Evolutionary conservation across 2,797 vertebrate genomes (phyloP).

Genomic region (Eleutherodactylus coqui): DNA sequence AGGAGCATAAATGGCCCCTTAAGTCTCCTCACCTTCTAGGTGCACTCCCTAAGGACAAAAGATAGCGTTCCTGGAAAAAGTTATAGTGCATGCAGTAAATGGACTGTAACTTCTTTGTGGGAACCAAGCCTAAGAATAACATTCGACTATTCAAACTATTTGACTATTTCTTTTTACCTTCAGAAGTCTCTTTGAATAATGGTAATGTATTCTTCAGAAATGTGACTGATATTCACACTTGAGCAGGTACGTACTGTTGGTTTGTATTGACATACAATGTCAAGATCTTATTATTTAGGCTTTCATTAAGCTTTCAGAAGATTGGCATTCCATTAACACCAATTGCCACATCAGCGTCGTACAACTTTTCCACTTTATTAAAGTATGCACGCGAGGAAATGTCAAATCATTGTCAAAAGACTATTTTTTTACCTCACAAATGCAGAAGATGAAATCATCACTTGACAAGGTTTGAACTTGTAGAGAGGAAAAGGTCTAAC

Average conservation of each 20-base stretch:
- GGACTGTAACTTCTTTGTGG: no score
- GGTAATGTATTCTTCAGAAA: constrained; percentile 6
- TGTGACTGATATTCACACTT: neutral
- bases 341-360: neutral
- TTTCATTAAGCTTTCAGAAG: neutral
- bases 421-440: constrained; percentile 17
- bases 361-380: neutral
- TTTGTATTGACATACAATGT: constrained; percentile 4
- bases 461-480: constrained; percentile 29
- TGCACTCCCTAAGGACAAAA: no score
- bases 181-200: constrained; percentile 5
- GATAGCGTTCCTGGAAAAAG: no score
- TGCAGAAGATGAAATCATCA: constrained; percentile 26
- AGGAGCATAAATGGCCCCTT: no score
- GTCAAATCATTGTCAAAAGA: constrained; percentile 9
- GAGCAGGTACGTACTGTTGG: neutral
- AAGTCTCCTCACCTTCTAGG: no score
- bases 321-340: neutral
- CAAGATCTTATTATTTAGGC: neutral
- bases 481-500: constrained; percentile 24
- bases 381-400: neutral
- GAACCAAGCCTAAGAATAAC: no score
- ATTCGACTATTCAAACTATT: no score
- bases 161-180: neutral
- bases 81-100: no score